These are phyloP conservation scores for Sapajus apella DNA, from an alignment of 2,113 vertebrate species.

Conservation along the genomic window DNA sequence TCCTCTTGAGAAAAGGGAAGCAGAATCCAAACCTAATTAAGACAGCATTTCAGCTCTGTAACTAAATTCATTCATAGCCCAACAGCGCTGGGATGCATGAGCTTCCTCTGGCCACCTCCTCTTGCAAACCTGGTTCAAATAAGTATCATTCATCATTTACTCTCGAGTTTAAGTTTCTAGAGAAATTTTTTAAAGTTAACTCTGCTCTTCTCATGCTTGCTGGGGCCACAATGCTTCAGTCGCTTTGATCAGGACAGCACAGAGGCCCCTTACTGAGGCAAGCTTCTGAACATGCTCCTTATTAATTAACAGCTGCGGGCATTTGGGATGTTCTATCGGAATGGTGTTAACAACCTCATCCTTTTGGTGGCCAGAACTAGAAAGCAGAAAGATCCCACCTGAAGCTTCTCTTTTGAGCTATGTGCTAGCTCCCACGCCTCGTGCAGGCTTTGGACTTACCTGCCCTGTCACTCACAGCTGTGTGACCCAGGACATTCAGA, in stretches of 20 bases:
- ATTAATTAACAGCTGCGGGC: conserved; percentile 84
- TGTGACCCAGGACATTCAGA: background rate
- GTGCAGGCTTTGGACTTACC: rapidly evolving
- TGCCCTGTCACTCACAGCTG: background rate
- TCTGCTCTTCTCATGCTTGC: background rate
- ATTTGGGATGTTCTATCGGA: conserved; percentile 76
- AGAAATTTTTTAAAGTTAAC: background rate
- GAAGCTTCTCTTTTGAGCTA: background rate
- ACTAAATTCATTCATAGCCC: conserved; percentile 16
- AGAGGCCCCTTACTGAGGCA: conserved; percentile 72
- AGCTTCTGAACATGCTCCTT: conserved; percentile 79
- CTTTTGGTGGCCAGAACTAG: conserved; percentile 1
- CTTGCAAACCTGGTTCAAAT: background rate
- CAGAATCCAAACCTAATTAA: conserved; percentile 57
- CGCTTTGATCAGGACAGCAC: conserved; percentile 63
- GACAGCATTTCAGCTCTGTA: background rate
- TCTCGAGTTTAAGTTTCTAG: background rate
- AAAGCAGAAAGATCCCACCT: conserved; percentile 57
- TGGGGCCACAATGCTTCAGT: background rate
- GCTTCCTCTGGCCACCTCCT: background rate
- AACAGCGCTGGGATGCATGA: background rate
- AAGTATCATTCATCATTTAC: background rate
- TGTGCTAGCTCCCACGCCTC: rapidly evolving
- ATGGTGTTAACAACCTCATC: conserved; percentile 54
- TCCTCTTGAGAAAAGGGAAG: background rate